Evolutionary conservation across 1,140 invertebrate species (phyloP), one percentile per base, ranked within the genome.

Genomic region (Spodoptera litura): DNA sequence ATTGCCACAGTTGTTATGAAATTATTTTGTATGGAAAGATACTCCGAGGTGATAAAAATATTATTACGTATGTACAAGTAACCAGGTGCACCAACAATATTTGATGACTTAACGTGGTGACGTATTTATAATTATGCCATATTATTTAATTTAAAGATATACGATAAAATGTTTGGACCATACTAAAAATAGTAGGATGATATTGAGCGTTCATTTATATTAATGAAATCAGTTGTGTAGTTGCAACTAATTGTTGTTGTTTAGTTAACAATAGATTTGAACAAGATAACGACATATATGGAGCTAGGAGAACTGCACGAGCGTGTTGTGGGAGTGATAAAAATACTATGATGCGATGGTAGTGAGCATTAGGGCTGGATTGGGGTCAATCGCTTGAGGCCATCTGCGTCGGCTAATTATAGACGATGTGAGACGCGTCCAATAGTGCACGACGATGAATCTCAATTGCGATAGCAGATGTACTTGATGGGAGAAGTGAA

Each of bases 321-420:
- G 83, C 85, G 82, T 86, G 82, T 79, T 84, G 82, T 81, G 79
- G 85, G 81, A 89, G 87, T 85, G 87, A 91, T 93, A 91, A 91
- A 93, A 92, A 93, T 92, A 92, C 86, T 87, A 83, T 82, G 85
- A 83, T 81, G 80, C 80, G 84, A 87, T 87, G 87, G 84, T 87
- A 80, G 86, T 90, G 84, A 83, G 90, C 86, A 89, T 89, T 89
- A 93, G 90, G 89, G 91, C 86, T 56, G 90, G 90, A 94, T 93
- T 92, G 88, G 87, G 92, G 93, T 94, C 93, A 93, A 92, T 89
- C 93, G 89, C 88, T 93, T 91, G 91, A 92, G 90, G 90, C 93
- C 91, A 93, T 94, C 91, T 93, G 93, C 90, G 85, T 86, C 82
- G 80, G 85, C 87, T 94, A 94, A 94, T 93, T 93, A 94, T 94